Evolutionary conservation across 2,113 vertebrate genomes (phyloP), one percentile per base, ranked within the genome.

Genomic region (Urocitellus parryii): DNA sequence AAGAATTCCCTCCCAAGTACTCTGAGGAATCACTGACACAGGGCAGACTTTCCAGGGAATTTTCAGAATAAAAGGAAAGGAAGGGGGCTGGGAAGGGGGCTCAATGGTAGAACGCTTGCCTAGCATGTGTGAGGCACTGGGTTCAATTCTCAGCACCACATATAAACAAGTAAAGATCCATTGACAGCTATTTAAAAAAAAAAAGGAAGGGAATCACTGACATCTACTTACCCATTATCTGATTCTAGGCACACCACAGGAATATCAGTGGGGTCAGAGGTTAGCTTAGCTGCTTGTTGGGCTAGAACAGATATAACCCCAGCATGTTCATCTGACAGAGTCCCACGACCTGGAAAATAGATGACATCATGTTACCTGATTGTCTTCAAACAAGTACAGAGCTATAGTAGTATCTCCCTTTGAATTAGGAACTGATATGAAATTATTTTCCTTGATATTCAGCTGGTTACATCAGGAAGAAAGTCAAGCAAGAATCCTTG

Each of bases 161-260:
- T 45, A 45, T 45, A 45, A 45, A 9, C 8, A 45, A 45, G 45
- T 45, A 45, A 45, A 45, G 45, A 45, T 45, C 45, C 45, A 45
- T 9, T 45, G 45, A 45, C 8, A 45, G 45, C 45, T 45, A 45
- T 45, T 45, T 45, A 45, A 45, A 9, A 45, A 65, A 39, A 74
- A 20, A 51, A 93, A 94, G 67, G 37, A 78, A 68, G 5, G 61
- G 93, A 72, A 56, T 32, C 76, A 27, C 0, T 4, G 0, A 78
- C 2, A 88, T 63, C 4, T 1, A 45, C 99, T 99, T 97, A 99
- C 99, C 99, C 99, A 0, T 98, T 99, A 91, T 99, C 99, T 0
- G 99, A 99, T 97, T 99, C 99, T 97, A 99, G 98, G 94, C 99
- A 99, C 88, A 99, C 99, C 37, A 99, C 99, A 0, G 99, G 99